phyloP scores from a whole-genome alignment of 1,140 invertebrate species.

The Cephus cinctus region DNA sequence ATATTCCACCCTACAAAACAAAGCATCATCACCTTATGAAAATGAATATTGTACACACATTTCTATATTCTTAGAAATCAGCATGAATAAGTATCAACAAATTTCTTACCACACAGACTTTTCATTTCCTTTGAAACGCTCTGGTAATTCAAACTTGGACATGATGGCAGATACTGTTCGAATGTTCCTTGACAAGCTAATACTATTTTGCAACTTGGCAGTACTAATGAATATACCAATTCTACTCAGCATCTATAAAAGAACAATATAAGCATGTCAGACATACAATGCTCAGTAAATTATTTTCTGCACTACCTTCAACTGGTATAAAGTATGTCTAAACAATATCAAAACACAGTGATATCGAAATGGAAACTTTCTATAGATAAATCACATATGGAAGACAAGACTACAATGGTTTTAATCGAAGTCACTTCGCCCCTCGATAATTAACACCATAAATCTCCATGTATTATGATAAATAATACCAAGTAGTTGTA shows the following conservation, averaged over 20 bases:
- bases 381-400: no score
- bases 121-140: constrained; percentile 53
- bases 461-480: no score
- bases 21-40: constrained; percentile 14
- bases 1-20: constrained; percentile 86
- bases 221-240: neutral
- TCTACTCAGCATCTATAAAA: neutral
- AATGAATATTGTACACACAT: constrained; percentile 4
- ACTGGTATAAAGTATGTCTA: no score
- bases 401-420: no score
- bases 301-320: no score
- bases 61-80: constrained; percentile 6
- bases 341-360: no score
- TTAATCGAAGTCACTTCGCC: no score
- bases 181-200: constrained; percentile 16
- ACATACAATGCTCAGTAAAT: no score
- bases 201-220: constrained; percentile 6
- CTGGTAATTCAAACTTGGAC: constrained; percentile 55
- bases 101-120: constrained; percentile 58
- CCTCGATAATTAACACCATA: no score
- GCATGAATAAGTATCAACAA: constrained; percentile 7
- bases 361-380: no score
- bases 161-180: constrained; percentile 27
- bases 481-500: no score
- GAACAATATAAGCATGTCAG: no score